phyloP scores from a whole-genome alignment of 2,888 invertebrate species.

The Deroplatys truncata region DNA sequence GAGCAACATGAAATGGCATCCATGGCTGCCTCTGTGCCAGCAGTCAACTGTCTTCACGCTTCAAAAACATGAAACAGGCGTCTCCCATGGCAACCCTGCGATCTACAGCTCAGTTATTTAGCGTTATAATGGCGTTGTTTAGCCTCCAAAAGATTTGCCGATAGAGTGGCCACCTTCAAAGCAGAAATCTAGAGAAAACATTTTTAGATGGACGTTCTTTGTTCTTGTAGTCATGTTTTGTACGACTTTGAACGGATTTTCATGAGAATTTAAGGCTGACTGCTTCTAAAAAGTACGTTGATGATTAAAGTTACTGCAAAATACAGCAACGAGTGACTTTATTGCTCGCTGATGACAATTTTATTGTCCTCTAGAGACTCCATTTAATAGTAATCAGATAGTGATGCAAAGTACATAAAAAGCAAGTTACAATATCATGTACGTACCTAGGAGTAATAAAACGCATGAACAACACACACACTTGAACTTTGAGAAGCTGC shows the following conservation, averaged over 20 bases:
- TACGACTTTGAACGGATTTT: not conserved
- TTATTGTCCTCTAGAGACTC: too few species aligned
- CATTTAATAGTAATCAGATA: too few species aligned
- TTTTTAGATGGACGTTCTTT: not conserved
- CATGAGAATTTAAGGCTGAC: not conserved
- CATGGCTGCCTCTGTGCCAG: not conserved
- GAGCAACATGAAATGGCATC: not conserved
- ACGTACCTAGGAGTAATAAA: too few species aligned
- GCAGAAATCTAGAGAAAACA: not conserved
- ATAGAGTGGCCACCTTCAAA: not conserved
- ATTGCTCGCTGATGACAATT: not conserved
- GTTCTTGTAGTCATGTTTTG: not conserved
- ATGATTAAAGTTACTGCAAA: too few species aligned
- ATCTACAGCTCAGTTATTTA: conserved; percentile 27
- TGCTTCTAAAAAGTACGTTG: not conserved
- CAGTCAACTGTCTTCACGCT: conserved; percentile 19
- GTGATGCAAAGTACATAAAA: too few species aligned
- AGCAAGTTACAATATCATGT: too few species aligned
- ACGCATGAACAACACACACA: too few species aligned
- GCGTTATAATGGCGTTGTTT: conserved; percentile 16
- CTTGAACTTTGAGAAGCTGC: too few species aligned
- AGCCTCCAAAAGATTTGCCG: conserved; percentile 7
- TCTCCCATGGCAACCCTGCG: conserved; percentile 18
- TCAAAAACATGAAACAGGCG: conserved; percentile 23
- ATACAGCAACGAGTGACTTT: not conserved